Percentiles rank a stretch among this genome's conserved stretches.
Evolutionary conservation across 37 sponge, comb jelly and placozoan genomes (phyloP).

Genomic region (Bolinopsis microptera): DNA sequence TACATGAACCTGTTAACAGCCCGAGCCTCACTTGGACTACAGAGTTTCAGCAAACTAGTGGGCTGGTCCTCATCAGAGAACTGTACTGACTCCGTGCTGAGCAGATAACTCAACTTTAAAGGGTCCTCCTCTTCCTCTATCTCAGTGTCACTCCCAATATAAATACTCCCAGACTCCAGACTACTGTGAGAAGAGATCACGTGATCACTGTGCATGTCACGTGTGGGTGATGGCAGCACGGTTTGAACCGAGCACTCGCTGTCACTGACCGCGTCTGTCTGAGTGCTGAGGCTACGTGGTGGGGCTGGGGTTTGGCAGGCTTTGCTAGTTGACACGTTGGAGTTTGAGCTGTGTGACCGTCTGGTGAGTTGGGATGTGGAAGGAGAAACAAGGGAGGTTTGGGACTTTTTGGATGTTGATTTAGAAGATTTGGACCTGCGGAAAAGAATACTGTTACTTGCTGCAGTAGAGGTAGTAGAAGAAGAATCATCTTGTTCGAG

Average conservation of each 20-base stretch:
- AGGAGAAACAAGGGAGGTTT: background rate
- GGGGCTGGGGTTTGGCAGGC: conserved; percentile 57
- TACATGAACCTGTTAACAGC: conserved; percentile 63
- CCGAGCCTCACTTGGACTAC: conserved; percentile 61
- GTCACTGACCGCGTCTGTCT: conserved; percentile 16
- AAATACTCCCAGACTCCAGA: conserved; percentile 48
- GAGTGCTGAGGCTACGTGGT: conserved; percentile 13
- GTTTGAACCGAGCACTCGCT: background rate
- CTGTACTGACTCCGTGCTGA: conserved; percentile 64
- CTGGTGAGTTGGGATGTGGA: background rate
- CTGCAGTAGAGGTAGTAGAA: conserved; percentile 36
- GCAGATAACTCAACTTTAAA: conserved; percentile 24
- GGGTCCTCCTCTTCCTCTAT: conserved; percentile 54
- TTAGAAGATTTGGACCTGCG: background rate
- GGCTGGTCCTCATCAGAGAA: conserved; percentile 63
- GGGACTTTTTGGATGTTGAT: background rate
- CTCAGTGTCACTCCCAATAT: conserved; percentile 18
- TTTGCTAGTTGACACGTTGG: background rate
- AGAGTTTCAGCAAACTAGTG: conserved; percentile 47
- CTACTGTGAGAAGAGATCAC: conserved; percentile 58
- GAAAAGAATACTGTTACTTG: background rate
- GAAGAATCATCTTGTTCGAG: background rate
- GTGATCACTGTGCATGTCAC: background rate
- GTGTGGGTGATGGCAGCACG: conserved; percentile 52
- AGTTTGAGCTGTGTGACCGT: background rate